These are phyloP conservation scores for Pollenia amentaria DNA, from an alignment of 2,888 invertebrate species.

Conservation along the genomic window DNA sequence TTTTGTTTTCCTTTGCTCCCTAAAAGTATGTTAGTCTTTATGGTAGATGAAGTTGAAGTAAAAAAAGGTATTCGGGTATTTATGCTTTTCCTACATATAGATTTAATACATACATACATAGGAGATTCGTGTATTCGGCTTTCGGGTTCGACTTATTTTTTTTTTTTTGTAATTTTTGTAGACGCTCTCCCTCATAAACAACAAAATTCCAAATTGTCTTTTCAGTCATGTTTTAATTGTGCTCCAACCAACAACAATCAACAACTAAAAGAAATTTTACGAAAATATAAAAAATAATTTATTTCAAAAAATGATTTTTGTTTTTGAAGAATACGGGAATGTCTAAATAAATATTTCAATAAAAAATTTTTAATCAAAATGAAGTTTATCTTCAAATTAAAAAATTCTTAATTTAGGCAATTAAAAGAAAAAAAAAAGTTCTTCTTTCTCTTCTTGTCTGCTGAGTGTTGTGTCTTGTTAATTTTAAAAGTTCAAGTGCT, in stretches of 20 bases:
- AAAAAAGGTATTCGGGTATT: constrained; percentile 43
- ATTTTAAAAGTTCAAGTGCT: constrained; percentile 62
- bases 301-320: background rate
- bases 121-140: constrained; percentile 49
- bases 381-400: background rate
- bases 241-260: constrained; percentile 66
- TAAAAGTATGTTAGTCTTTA: constrained; percentile 36
- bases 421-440: constrained; percentile 23
- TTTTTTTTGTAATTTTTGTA: constrained; percentile 32
- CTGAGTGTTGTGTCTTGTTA: constrained; percentile 33
- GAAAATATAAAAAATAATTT: constrained; percentile 23
- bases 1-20: constrained; percentile 24
- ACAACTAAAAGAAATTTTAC: background rate
- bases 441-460: background rate
- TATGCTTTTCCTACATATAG: constrained; percentile 6
- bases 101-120: background rate
- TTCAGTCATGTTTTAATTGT: constrained; percentile 70
- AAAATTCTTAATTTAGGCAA: constrained; percentile 1
- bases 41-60: constrained; percentile 32
- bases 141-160: constrained; percentile 24
- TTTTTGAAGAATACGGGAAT: constrained; percentile 43
- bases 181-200: constrained; percentile 62
- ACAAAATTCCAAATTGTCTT: constrained; percentile 43
- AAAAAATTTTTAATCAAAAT: background rate
- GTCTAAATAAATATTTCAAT: constrained; percentile 1